Base-by-base conservation (phyloP, 2,888 invertebrate species). In the Agrenia bidenticulata region DNA sequence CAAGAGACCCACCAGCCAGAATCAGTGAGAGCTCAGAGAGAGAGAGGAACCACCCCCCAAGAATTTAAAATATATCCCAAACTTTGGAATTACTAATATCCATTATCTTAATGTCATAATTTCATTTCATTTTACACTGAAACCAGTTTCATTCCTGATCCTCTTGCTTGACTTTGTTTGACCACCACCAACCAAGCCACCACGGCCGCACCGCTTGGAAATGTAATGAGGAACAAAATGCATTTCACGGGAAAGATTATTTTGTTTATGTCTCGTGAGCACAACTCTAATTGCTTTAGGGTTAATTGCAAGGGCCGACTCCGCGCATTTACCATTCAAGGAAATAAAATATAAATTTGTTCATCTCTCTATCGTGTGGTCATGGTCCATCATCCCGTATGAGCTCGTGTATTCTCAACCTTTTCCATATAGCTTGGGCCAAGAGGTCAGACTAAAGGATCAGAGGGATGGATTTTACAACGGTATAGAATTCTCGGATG, bases 281-380 rank as follows among this genome's bases (percentile, higher is more conserved):
- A 21, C 23, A 64, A 65, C 66, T 66, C 70, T 74, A 74, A 74
- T 74, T 74, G 70, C 70, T 74, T 49, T 67, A 59, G 67, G 72
- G 72, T 74, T 74, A 74, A 74, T 74, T 72, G 67, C 69, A 65
- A 63, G 60, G 64, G 66, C 39, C 37, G 56, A 57, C 56, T 57
- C 39, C 26, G 21, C 56, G 9, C 32, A 54, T 54, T 54, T 54
- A 32, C 32, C 32, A 32, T 17, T 45, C 9, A 37, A 41, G 39
- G 37, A 17, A 55, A 4, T 41, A 17, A 13, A 27, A 57, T 41
- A 57, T 19, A 57, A 57, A 57, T 57, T 37, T 57, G 56, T 57
- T 41, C 37, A 21, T 17, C 27, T 27, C 15, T 21, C 17, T 24
- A 9, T 27, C 15, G 7, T 51, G 5, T n/a, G 51, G 51, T 51